Evolutionary conservation across 2,797 vertebrate genomes (phyloP).

Genomic region (Coregonus suidteri): DNA sequence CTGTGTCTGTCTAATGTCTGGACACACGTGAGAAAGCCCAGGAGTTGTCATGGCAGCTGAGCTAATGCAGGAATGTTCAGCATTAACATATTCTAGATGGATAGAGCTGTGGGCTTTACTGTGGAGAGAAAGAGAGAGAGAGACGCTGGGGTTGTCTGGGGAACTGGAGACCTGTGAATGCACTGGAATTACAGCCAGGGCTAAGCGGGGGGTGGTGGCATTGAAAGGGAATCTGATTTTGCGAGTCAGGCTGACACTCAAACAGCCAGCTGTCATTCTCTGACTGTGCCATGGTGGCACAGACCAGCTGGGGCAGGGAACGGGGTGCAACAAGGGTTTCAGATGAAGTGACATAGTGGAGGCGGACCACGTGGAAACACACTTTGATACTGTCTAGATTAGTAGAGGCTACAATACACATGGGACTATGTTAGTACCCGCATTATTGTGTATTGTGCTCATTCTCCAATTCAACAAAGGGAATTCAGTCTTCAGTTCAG

Average conservation of each 20-base stretch:
- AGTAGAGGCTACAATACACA: too few relatives aligned
- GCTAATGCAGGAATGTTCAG: conserved; percentile 56
- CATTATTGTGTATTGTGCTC: background rate
- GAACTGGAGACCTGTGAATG: conserved; percentile 57
- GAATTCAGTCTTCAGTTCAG: background rate
- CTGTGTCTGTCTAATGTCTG: background rate
- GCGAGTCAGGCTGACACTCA: conserved; percentile 66
- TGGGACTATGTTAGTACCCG: too few relatives aligned
- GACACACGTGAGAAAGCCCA: conserved; percentile 43
- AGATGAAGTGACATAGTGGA: background rate
- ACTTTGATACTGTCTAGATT: background rate
- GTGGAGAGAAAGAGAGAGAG: background rate
- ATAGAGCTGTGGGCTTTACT: conserved; percentile 23
- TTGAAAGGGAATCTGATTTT: conserved; percentile 67
- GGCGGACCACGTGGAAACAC: background rate
- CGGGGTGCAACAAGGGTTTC: background rate
- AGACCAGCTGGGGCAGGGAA: background rate
- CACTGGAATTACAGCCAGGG: conserved; percentile 70
- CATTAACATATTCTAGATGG: conserved; percentile 52
- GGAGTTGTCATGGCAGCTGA: conserved; percentile 69
- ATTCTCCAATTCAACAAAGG: background rate
- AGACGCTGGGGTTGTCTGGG: conserved; percentile 1
- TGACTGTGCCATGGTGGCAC: conserved; percentile 40
- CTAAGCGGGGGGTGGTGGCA: conserved; percentile 71
- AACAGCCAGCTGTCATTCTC: conserved; percentile 65